Conservation (phyloP, 1,140 invertebrate species). For the Caenorhabditis brenneri region DNA sequence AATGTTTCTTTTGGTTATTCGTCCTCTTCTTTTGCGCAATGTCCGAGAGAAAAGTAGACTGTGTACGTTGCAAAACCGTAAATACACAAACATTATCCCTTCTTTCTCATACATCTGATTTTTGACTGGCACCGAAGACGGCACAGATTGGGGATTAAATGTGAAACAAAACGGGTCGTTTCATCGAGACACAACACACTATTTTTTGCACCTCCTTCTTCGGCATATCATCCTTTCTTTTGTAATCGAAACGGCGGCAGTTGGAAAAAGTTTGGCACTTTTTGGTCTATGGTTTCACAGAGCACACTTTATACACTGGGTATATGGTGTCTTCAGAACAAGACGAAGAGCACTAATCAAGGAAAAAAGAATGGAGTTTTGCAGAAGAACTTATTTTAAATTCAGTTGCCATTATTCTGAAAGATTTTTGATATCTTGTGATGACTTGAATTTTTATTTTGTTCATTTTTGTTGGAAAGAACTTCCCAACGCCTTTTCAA, state of each 20-base stretch:
- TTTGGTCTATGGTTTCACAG: background rate
- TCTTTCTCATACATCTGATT: background rate
- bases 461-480: no score
- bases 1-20: constrained; percentile 28
- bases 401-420: no score
- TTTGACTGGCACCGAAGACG: background rate
- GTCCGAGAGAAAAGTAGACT: constrained; percentile 4
- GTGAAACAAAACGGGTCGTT: constrained; percentile 18
- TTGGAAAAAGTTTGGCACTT: background rate
- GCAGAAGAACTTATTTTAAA: no score
- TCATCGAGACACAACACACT: background rate
- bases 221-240: background rate
- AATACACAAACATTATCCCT: constrained; percentile 22
- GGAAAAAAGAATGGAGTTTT: no score
- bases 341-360: no score
- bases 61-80: constrained; percentile 39
- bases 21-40: background rate
- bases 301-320: no score
- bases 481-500: no score
- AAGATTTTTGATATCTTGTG: no score
- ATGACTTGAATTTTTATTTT: no score
- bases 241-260: background rate
- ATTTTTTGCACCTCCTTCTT: background rate
- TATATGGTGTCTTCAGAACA: no score
- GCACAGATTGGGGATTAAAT: background rate